A percentile compares a stretch with the other conserved stretches of the same genome.
Conservation (phyloP, 2,888 invertebrate species). For the Spodoptera picta region DNA sequence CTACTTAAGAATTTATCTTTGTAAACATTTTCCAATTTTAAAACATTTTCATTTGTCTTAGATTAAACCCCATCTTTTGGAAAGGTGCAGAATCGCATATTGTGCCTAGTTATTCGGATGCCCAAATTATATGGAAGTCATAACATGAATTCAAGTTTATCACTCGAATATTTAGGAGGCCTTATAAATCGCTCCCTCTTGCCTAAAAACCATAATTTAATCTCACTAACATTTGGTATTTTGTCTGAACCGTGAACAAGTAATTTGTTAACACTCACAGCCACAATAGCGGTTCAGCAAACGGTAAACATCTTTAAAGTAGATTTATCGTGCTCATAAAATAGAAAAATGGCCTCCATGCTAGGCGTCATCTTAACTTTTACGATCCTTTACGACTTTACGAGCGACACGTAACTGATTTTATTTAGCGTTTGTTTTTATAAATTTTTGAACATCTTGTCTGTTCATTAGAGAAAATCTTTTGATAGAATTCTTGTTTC, state of each 20-base stretch:
- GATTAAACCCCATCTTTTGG: too few species aligned
- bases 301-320: slow-evolving; percentile 55
- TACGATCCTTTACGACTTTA: slow-evolving; percentile 20
- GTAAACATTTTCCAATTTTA: too few species aligned
- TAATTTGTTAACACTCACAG: slow-evolving; percentile 39
- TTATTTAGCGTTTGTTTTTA: slow-evolving; percentile 10
- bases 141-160: too few species aligned
- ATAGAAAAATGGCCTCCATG: slow-evolving; percentile 44
- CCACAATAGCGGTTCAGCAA: slow-evolving; percentile 33
- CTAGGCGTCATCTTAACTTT: slow-evolving; percentile 25
- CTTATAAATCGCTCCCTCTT: too few species aligned
- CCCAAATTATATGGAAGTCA: too few species aligned
- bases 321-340: slow-evolving; percentile 53
- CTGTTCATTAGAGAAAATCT: neutral
- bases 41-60: too few species aligned
- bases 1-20: too few species aligned
- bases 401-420: slow-evolving; percentile 33
- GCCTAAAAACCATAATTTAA: neutral
- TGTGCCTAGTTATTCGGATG: too few species aligned
- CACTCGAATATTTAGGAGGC: too few species aligned
- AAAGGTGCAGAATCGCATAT: too few species aligned
- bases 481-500: too few species aligned
- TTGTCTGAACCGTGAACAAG: slow-evolving; percentile 7
- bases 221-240: neutral
- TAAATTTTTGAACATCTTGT: slow-evolving; percentile 6